Conservation (phyloP, 2,797 vertebrate species). For the Sciurus vulgaris region DNA sequence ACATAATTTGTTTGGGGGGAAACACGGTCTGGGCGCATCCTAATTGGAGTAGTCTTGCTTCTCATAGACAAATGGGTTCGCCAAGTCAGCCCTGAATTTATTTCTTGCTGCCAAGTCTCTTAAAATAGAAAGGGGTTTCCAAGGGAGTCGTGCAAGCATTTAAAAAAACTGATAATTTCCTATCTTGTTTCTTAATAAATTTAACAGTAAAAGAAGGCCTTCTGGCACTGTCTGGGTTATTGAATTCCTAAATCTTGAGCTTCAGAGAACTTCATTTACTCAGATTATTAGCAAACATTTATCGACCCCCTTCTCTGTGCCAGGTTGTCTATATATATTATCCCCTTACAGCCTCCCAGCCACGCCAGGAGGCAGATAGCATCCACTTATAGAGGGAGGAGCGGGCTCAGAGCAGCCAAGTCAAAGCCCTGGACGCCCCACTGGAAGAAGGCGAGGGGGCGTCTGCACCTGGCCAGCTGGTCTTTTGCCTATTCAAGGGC, state of each 20-base stretch:
- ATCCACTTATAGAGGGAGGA: not conserved
- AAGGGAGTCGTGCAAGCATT: not conserved
- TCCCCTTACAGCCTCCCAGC: constrained; percentile 1
- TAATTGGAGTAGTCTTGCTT: not conserved
- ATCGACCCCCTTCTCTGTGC: constrained; percentile 27
- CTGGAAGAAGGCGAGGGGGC: not conserved
- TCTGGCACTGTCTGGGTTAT: constrained; percentile 14
- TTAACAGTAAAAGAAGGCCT: constrained; percentile 61
- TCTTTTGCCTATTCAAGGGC: not conserved
- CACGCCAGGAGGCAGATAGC: not conserved
- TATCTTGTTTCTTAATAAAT: constrained; percentile 66
- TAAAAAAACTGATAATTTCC: constrained; percentile 22
- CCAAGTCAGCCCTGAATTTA: not conserved
- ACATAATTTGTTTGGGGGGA: not conserved
- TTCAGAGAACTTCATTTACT: constrained; percentile 50
- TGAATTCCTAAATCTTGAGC: constrained; percentile 74
- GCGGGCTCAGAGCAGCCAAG: not conserved
- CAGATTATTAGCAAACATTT: constrained; percentile 71
- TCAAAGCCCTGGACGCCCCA: not conserved
- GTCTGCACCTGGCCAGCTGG: not conserved
- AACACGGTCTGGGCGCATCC: not conserved
- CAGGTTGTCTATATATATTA: constrained; percentile 45
- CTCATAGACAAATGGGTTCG: not conserved
- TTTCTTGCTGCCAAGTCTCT: constrained; percentile 46
- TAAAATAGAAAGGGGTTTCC: constrained; percentile 35